Evolutionary conservation across 2,888 invertebrate species (phyloP).

Genomic region (Nemapogon koenigi): DNA sequence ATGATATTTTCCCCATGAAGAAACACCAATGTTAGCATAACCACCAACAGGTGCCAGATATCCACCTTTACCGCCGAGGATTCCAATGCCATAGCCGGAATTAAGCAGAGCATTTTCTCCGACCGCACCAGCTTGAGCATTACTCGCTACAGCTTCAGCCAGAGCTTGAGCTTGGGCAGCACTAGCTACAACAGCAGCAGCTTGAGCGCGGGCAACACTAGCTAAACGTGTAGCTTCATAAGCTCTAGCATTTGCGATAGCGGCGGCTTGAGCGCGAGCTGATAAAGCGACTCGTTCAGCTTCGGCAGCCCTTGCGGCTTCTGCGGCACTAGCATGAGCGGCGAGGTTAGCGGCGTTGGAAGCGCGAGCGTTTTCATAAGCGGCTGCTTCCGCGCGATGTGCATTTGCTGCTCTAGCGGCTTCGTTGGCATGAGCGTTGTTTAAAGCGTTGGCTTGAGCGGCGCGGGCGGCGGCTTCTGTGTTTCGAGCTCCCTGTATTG

Average conservation of each 20-base stretch:
- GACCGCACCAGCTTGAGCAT: conserved; percentile 34
- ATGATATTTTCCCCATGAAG: conserved; percentile 3
- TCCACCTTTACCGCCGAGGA: neutral
- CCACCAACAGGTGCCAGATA: conserved; percentile 12
- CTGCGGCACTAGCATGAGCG: conserved; percentile 32
- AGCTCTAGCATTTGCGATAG: conserved; percentile 48
- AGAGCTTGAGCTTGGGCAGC: conserved; percentile 46
- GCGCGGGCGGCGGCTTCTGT: conserved; percentile 48
- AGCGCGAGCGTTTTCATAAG: conserved; percentile 47
- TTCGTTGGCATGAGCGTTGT: conserved; percentile 49
- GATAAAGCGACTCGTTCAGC: conserved; percentile 45
- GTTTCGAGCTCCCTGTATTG: conserved; percentile 49
- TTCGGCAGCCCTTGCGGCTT: conserved; percentile 36
- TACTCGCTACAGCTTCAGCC: conserved; percentile 40
- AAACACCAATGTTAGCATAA: conserved; percentile 15
- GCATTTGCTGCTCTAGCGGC: conserved; percentile 48
- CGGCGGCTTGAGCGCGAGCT: conserved; percentile 48
- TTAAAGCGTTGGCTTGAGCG: conserved; percentile 45
- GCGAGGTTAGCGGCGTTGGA: conserved; percentile 48
- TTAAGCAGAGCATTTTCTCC: conserved; percentile 26
- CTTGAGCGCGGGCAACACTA: conserved; percentile 37
- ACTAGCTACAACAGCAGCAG: conserved; percentile 35
- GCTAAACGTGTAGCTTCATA: conserved; percentile 52
- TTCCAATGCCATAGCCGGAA: conserved; percentile 10
- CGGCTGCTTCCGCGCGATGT: conserved; percentile 53